These are phyloP conservation scores for Myiotriccus ornatus DNA, from an alignment of 2,797 vertebrate genomes.

Conservation along the genomic window DNA sequence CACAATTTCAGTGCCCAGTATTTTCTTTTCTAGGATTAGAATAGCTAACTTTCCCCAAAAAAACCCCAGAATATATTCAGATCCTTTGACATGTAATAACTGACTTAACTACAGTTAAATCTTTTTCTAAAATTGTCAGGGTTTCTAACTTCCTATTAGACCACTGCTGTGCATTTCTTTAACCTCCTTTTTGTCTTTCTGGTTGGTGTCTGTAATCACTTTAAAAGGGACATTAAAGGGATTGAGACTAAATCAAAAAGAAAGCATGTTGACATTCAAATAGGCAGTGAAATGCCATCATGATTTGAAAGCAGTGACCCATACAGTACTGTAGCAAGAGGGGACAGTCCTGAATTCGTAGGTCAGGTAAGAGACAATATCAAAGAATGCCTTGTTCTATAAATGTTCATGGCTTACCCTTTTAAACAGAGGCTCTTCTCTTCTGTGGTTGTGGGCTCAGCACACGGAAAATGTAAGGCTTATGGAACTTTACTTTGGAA, in stretches of 20 bases:
- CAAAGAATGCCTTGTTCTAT: slow-evolving; percentile 49
- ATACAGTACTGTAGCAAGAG: slow-evolving; percentile 52
- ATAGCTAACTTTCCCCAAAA: not conserved
- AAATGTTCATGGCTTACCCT: slow-evolving; percentile 33
- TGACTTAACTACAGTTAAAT: not conserved
- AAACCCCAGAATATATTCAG: not conserved
- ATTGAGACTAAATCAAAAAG: slow-evolving; percentile 63
- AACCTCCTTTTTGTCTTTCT: slow-evolving; percentile 62
- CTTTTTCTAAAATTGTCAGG: not conserved
- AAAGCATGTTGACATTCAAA: slow-evolving; percentile 54
- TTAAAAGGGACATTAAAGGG: slow-evolving; percentile 54
- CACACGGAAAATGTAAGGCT: not conserved
- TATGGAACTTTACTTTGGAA: slow-evolving; percentile 7
- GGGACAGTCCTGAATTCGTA: slow-evolving; percentile 46
- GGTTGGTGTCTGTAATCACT: slow-evolving; percentile 49
- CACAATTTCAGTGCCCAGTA: not conserved
- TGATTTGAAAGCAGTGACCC: slow-evolving; percentile 53
- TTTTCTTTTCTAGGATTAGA: not conserved
- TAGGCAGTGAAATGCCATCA: slow-evolving; percentile 59
- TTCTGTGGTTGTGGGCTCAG: slow-evolving; percentile 55
- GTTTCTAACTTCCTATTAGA: slow-evolving; percentile 10
- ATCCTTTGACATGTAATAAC: not conserved
- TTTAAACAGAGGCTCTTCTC: slow-evolving; percentile 54
- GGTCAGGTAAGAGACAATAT: slow-evolving; percentile 54
- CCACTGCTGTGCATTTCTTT: slow-evolving; percentile 33